Evolutionary conservation across 2,888 invertebrate species (phyloP), one percentile per base, ranked within the genome.

Genomic region (Alviniconcha strummeri): DNA sequence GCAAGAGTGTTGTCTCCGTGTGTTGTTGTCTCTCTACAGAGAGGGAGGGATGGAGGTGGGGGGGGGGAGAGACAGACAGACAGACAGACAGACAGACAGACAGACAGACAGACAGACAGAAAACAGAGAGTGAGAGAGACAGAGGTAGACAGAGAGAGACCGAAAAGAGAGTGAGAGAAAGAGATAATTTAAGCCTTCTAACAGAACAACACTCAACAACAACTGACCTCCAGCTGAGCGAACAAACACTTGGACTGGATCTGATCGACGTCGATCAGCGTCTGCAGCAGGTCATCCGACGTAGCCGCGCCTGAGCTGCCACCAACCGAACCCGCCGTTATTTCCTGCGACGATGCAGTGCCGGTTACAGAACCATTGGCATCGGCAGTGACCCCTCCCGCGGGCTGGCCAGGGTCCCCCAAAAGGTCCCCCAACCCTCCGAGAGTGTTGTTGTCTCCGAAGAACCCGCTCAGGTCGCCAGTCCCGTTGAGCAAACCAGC

Each of bases 141-240:
- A 64, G 11, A 64, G 64, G 1, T 4, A 64, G 15, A 15, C 64
- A 64, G 64, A 64, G 64, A 64, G 64, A 64, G 15, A 64, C 64
- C 15, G 64, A 64, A 13, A 64, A 64, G 64, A 64, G 36, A 36
- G 36, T 36, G 36, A 36, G 36, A 36, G 36, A 36, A 36, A 36
- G 36, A 36, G 36, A 36, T 36, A 36, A 36, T 36, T 36, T 36
- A 36, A 36, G 36, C 36, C 36, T 36, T 36, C 36, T 36, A 36
- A 36, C 15, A 9, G 64, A 64, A 64, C 9, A 64, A 69, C n/a
- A 8, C 36, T 72, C 5, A 4, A 36, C 36, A 36, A 13, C 4
- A 13, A 54, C 77, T 77, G n/a, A 78, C 78, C 78, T 78, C 64
- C 15, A 78, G 57, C 11, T 78, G 11, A 5, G 60, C 78, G 52